Base-by-base conservation (phyloP, 2,113 vertebrate genomes). In the Athene noctua region DNA sequence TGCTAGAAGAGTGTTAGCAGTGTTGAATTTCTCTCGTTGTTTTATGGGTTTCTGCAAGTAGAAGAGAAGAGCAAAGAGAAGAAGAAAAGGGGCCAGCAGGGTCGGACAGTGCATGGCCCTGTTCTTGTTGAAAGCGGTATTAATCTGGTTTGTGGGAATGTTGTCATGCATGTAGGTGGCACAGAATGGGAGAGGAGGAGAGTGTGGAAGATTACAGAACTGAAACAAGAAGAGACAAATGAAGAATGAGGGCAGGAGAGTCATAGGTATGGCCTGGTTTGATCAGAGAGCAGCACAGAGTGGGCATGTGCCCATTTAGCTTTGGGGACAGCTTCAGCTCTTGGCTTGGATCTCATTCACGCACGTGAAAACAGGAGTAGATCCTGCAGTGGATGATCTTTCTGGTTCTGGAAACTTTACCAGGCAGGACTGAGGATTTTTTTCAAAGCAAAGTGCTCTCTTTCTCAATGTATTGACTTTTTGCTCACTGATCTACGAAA, bases 401-500 rank as follows among this genome's bases (percentile, higher is more conserved):
- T 80, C 58, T 83, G 36, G 22, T 83, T 96, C 58, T 93, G 79
- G 40, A 86, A 65, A 46, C 25, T 78, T 89, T 23, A 17, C 70
- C 30, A 92, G 61, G 52, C 55, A 87, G 40, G 30, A 59, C 51
- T 38, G 44, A 49, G 32, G 25, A 49, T 38, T 26, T 55, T 85
- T 77, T 54, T 40, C 36, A 44, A 23, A 61, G 86, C 59, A 86
- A 15, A 93, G 63, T 80, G 51, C 15, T 85, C 32, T 44, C 42
- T 93, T 94, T 91, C 36, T 97, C 70, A 32, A 0, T 38, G 10
- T 38, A 80, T 81, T 95, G 46, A 46, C 77, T 73, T 96, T 95
- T 91, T 88, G 74, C 86, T 94, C 59, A 68, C 46, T 90, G 78
- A 90, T 86, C 80, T 96, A 25, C 80, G 74, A 96, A 92, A 79